Evolutionary conservation across 23 tunicate genomes (phyloP).

Genomic region (Ascidia mentula): DNA sequence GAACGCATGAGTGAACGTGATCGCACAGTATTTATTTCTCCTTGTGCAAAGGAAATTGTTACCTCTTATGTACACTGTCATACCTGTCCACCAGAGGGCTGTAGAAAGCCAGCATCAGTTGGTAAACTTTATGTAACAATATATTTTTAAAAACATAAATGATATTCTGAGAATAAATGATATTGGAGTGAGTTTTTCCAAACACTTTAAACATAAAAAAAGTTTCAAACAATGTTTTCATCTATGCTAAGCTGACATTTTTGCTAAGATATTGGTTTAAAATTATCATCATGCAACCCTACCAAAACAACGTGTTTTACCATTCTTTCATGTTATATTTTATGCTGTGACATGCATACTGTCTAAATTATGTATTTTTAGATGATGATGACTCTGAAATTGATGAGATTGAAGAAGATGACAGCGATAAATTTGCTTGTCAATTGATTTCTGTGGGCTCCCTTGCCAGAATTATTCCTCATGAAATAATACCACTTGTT

Average conservation of each 20-base stretch:
- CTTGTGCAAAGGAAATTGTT: slow-evolving; percentile 34
- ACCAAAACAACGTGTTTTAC: background rate
- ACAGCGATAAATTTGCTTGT: slow-evolving; percentile 37
- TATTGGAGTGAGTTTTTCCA: no score
- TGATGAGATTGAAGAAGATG: slow-evolving; percentile 79
- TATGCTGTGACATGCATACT: background rate
- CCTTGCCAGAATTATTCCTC: slow-evolving; percentile 29
- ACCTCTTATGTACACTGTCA: slow-evolving; percentile 55
- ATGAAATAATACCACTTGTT: slow-evolving; percentile 25
- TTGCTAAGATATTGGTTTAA: no score
- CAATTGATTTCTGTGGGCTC: slow-evolving; percentile 58
- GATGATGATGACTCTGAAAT: slow-evolving; percentile 36
- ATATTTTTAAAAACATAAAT: no score
- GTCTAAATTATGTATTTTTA: background rate
- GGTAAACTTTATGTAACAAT: no score
- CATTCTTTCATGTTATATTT: no score
- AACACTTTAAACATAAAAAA: no score
- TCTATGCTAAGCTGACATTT: no score
- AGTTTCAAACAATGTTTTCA: no score
- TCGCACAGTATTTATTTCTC: slow-evolving; percentile 8
- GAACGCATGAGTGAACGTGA: slow-evolving; percentile 20
- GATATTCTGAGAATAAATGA: no score
- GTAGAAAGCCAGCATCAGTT: slow-evolving; percentile 16
- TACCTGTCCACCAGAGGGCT: slow-evolving; percentile 61
- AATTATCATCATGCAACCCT: no score